Conservation (phyloP, 2,797 vertebrate genomes). For the Melanotaenia boesemani region DNA sequence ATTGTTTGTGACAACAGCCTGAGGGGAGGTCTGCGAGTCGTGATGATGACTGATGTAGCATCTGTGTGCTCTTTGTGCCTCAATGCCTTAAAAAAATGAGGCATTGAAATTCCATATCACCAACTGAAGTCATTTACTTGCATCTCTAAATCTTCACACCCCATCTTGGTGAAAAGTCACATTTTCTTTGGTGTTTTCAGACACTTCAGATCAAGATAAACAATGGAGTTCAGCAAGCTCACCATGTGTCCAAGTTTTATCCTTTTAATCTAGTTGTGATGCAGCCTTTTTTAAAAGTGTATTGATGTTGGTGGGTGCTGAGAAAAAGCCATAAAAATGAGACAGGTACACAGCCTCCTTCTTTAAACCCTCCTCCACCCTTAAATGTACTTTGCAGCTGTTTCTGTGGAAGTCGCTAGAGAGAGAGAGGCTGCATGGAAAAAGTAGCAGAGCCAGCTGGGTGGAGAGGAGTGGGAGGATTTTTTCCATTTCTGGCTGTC, state of each 20-base stretch:
- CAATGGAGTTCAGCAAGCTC: constrained; percentile 11
- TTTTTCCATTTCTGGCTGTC: constrained; percentile 75
- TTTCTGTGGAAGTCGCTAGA: constrained; percentile 70
- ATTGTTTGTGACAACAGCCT: constrained; percentile 63
- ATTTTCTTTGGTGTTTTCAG: constrained; percentile 29
- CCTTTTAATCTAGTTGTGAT: constrained; percentile 34
- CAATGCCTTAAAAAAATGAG: constrained; percentile 2
- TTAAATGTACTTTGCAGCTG: constrained; percentile 79
- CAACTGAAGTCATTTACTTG: constrained; percentile 1
- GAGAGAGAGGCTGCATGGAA: constrained; percentile 72
- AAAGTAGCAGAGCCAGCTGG: constrained; percentile 73
- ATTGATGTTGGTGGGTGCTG: constrained; percentile 14
- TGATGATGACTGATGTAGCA: constrained; percentile 37
- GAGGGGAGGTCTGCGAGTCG: constrained; percentile 55
- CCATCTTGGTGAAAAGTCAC: constrained; percentile 2
- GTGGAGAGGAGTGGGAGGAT: constrained; percentile 68
- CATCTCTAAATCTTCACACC: constrained; percentile 25
- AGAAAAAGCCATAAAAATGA: constrained; percentile 49
- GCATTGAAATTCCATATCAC: constrained; percentile 16
- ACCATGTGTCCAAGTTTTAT: constrained; percentile 11
- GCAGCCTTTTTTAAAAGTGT: constrained; percentile 28
- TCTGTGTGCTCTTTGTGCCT: constrained; percentile 15
- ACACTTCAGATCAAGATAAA: constrained; percentile 31
- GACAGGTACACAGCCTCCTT: constrained; percentile 60
- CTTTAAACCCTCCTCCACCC: constrained; percentile 19